phyloP scores from a whole-genome alignment of 1,140 invertebrate genomes.

The Trissolcus basalis region DNA sequence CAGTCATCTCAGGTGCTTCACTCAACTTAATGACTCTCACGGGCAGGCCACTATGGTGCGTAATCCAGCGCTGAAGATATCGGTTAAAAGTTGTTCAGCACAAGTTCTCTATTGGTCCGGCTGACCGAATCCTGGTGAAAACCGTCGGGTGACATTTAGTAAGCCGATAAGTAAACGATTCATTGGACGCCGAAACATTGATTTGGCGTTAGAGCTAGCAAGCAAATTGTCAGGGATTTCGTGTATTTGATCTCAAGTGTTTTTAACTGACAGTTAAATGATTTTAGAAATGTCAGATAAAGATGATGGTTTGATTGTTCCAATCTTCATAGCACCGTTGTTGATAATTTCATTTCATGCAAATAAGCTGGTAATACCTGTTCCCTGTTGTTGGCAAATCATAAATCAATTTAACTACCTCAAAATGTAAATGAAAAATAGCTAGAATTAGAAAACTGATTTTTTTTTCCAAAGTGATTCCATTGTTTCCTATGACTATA shows the following conservation, averaged over 20 bases:
- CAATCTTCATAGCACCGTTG: too few relatives aligned
- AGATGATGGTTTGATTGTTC: too few relatives aligned
- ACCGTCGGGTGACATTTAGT: conserved; percentile 23
- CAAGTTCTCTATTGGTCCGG: conserved; percentile 15
- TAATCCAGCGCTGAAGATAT: conserved; percentile 27
- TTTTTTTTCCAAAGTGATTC: too few relatives aligned
- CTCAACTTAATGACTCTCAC: conserved; percentile 19
- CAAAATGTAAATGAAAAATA: too few relatives aligned
- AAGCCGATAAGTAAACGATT: conserved; percentile 34
- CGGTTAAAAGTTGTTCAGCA: conserved; percentile 17
- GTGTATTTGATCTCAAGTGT: conserved; percentile 3
- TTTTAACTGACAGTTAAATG: not conserved
- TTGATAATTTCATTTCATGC: too few relatives aligned
- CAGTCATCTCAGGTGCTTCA: conserved; percentile 4
- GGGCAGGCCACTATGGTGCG: conserved; percentile 6
- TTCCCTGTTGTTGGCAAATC: too few relatives aligned
- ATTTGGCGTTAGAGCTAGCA: conserved; percentile 1
- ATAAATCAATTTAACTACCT: too few relatives aligned
- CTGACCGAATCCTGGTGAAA: conserved; percentile 31
- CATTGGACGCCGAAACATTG: conserved; percentile 15
- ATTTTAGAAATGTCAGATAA: too few relatives aligned
- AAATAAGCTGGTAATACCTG: too few relatives aligned
- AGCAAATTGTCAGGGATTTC: not conserved
- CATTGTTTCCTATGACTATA: too few relatives aligned
- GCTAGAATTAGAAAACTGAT: too few relatives aligned